Conservation (phyloP, 2,888 invertebrate species). For the Amphipoea oculea region DNA sequence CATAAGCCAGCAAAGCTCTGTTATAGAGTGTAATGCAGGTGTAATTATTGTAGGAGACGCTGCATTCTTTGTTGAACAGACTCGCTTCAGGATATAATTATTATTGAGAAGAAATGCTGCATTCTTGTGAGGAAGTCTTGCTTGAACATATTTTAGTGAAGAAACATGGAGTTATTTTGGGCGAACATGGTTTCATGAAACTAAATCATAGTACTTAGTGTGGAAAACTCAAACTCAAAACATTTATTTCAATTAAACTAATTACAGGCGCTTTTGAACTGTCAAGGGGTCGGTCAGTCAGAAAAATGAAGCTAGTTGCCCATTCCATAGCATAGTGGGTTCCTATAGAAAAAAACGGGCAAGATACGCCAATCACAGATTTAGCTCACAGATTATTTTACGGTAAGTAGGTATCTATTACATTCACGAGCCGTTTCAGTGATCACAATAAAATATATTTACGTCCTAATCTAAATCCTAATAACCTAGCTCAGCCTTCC, state of each 20-base stretch:
- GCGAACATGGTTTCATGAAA: neutral
- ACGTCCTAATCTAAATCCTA: slow-evolving; percentile 4
- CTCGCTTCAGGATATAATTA: slow-evolving; percentile 40
- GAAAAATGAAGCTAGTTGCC: no score
- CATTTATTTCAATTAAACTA: no score
- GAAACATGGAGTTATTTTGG: neutral
- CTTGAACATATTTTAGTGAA: neutral
- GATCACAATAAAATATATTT: neutral
- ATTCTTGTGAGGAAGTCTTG: neutral
- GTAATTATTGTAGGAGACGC: slow-evolving; percentile 51
- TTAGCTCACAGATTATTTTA: neutral
- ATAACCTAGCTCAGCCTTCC: neutral
- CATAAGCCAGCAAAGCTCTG: slow-evolving; percentile 36
- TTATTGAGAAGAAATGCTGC: slow-evolving; percentile 32
- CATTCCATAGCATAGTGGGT: no score
- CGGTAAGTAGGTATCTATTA: neutral
- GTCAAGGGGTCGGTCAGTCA: no score
- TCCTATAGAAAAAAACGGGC: no score
- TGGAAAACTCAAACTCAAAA: neutral
- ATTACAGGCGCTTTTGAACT: no score
- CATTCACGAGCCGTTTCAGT: neutral
- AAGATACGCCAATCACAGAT: neutral
- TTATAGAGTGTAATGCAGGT: slow-evolving; percentile 51
- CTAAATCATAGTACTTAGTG: no score
- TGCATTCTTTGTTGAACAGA: slow-evolving; percentile 45